These are phyloP conservation scores for Lasioglossum morio DNA, from an alignment of 2,888 invertebrate species.

Conservation along the genomic window DNA sequence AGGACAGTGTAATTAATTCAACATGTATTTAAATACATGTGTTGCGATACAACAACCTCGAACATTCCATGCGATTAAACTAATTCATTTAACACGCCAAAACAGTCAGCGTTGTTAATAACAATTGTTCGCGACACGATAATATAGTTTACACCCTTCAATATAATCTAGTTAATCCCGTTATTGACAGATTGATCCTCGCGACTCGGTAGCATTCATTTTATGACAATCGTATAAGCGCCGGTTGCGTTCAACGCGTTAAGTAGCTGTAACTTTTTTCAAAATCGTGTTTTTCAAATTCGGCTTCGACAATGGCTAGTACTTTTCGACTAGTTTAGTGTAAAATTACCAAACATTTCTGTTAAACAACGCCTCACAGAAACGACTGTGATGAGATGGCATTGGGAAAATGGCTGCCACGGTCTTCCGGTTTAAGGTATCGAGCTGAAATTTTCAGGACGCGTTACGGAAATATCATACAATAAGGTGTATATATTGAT, in stretches of 20 bases:
- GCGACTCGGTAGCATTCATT: neutral
- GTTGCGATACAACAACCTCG: neutral
- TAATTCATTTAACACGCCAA: neutral
- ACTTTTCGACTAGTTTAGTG: neutral
- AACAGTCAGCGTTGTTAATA: neutral
- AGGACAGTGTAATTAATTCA: neutral
- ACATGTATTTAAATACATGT: neutral
- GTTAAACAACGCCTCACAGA: neutral
- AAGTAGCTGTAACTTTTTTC: neutral
- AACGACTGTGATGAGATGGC: neutral
- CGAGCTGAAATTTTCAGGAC: neutral
- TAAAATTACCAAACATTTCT: neutral
- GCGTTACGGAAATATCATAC: neutral
- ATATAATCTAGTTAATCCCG: neutral
- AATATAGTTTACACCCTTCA: neutral
- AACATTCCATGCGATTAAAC: neutral
- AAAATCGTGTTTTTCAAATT: neutral
- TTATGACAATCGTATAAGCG: neutral
- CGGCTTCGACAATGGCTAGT: neutral
- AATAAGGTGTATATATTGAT: neutral
- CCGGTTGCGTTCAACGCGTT: neutral
- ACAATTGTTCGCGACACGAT: neutral
- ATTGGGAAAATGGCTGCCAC: neutral
- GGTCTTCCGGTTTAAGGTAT: neutral
- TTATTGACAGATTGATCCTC: neutral